These are phyloP conservation scores for Zalophus californianus DNA, from an alignment of 2,797 vertebrate genomes.

Conservation along the genomic window DNA sequence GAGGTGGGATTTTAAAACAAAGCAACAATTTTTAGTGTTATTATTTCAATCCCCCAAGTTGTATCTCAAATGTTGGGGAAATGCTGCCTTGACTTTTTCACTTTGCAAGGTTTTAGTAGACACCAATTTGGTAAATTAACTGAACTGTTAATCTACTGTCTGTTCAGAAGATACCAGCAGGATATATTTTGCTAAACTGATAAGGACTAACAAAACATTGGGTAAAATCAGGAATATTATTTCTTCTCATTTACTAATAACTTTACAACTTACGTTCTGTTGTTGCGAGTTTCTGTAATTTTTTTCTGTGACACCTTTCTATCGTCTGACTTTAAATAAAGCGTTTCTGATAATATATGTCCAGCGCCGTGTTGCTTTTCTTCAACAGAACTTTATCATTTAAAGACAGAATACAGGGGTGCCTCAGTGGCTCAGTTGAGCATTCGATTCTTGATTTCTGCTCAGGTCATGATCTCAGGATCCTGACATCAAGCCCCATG, in stretches of 20 bases:
- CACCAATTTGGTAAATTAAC: neutral
- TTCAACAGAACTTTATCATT: conserved; percentile 7
- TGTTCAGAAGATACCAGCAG: conserved; percentile 53
- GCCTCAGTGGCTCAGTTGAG: neutral
- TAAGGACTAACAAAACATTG: conserved; percentile 47
- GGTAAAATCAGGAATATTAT: conserved; percentile 31
- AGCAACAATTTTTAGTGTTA: neutral
- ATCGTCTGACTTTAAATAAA: conserved; percentile 78
- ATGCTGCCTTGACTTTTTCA: conserved; percentile 13
- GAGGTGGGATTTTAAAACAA: neutral
- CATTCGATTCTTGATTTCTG: neutral
- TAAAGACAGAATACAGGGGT: neutral
- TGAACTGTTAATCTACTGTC: conserved; percentile 1
- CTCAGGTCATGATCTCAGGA: neutral
- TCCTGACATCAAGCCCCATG: neutral
- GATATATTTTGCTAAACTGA: conserved; percentile 37
- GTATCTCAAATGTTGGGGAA: conserved; percentile 36
- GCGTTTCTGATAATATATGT: conserved; percentile 62
- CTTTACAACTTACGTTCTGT: conserved; percentile 60
- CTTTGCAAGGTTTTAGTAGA: conserved; percentile 56
- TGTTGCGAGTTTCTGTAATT: conserved; percentile 68
- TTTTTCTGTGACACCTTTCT: conserved; percentile 66
- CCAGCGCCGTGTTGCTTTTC: conserved; percentile 62
- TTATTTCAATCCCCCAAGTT: conserved; percentile 34
- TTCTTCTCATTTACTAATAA: conserved; percentile 50